Conservation (phyloP, 1,140 invertebrate species). For the Hyles vespertilio region DNA sequence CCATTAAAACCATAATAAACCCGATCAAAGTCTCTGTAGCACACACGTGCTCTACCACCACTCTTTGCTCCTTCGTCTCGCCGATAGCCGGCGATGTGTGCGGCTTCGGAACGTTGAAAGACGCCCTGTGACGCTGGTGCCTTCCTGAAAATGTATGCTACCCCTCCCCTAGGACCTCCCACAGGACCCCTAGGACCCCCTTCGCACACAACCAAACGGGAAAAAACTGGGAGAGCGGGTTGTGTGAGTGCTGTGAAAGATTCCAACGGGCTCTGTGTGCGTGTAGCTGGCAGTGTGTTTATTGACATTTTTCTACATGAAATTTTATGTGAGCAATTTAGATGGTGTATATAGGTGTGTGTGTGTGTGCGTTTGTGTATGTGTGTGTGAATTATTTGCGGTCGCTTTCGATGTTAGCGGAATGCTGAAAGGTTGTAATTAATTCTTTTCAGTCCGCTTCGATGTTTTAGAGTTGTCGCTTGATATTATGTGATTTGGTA, state of each 20-base stretch:
- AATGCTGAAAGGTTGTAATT: constrained; percentile 58
- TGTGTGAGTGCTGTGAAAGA: constrained; percentile 52
- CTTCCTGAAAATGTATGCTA: constrained; percentile 65
- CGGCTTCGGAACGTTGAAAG: constrained; percentile 66
- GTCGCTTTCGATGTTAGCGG: constrained; percentile 34
- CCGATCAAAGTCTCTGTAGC: no score
- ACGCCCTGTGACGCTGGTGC: constrained; percentile 64
- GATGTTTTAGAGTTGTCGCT: neutral
- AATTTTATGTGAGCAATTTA: constrained; percentile 51
- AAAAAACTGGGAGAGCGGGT: constrained; percentile 45
- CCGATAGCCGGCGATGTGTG: constrained; percentile 69
- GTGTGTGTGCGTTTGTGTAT: constrained; percentile 17
- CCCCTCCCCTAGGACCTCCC: constrained; percentile 32
- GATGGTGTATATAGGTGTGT: constrained; percentile 27
- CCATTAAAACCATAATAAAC: no score
- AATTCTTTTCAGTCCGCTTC: constrained; percentile 44
- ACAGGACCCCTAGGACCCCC: constrained; percentile 20
- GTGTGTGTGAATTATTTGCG: constrained; percentile 40
- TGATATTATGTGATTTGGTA: no score
- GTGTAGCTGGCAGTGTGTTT: constrained; percentile 22
- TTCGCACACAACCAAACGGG: constrained; percentile 36
- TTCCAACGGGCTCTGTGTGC: constrained; percentile 39
- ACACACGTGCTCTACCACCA: constrained; percentile 32
- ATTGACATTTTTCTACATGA: constrained; percentile 71
- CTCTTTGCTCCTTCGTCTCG: constrained; percentile 69